Evolutionary conservation across 2,797 vertebrate species (phyloP).

Genomic region (Sebastes trivittatus): DNA sequence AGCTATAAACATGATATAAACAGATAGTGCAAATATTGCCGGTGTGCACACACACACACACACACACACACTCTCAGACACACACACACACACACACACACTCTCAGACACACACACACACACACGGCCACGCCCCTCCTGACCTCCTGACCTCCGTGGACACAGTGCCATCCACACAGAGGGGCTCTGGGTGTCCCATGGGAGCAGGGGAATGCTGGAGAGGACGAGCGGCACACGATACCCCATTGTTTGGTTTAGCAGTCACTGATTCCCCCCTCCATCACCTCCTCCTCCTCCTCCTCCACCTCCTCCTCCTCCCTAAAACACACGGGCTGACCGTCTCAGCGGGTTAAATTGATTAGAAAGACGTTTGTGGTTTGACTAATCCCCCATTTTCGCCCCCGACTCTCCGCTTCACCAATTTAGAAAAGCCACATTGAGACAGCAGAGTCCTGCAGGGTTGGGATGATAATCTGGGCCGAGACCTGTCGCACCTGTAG

Average conservation of each 20-base stretch:
- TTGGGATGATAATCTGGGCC: slow-evolving; percentile 6
- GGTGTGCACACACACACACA: too few relatives aligned
- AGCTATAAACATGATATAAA: too few relatives aligned
- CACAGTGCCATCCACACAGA: slow-evolving; percentile 73
- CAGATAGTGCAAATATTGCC: too few relatives aligned
- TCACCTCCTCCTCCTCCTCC: neutral
- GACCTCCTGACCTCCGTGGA: slow-evolving; percentile 80
- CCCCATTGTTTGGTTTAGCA: slow-evolving; percentile 80
- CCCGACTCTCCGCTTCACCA: slow-evolving; percentile 45
- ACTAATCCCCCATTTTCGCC: slow-evolving; percentile 62
- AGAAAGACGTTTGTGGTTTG: slow-evolving; percentile 73
- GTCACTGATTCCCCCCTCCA: slow-evolving; percentile 66
- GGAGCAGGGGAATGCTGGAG: slow-evolving; percentile 75
- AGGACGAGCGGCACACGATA: slow-evolving; percentile 83
- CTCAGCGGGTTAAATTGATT: slow-evolving; percentile 78
- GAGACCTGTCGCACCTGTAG: slow-evolving; percentile 44
- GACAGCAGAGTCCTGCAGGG: slow-evolving; percentile 20
- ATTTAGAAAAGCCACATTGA: slow-evolving; percentile 42
- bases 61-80: neutral
- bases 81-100: neutral
- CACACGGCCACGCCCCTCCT: slow-evolving; percentile 55
- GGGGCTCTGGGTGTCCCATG: slow-evolving; percentile 72
- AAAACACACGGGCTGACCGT: slow-evolving; percentile 58
- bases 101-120: neutral
- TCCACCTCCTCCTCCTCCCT: neutral